phyloP scores from a whole-genome alignment of 2,113 vertebrate genomes.

The Pampusana beccarii region DNA sequence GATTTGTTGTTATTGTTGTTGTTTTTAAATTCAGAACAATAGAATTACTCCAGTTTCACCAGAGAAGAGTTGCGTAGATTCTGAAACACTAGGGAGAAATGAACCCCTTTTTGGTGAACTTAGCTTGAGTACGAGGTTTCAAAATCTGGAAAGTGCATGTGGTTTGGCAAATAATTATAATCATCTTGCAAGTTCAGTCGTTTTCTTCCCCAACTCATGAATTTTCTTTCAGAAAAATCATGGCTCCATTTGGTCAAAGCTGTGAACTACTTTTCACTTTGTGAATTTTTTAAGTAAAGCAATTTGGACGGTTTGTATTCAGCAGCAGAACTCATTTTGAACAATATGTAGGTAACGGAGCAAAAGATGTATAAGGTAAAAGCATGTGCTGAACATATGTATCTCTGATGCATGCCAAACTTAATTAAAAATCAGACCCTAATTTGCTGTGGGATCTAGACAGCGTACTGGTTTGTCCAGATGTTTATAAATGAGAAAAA shows the following conservation, averaged over 20 bases:
- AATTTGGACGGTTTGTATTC: neutral
- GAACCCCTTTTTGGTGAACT: neutral
- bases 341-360: conserved; percentile 38
- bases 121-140: neutral
- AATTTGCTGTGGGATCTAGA: conserved; percentile 53
- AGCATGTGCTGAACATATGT: conserved; percentile 71
- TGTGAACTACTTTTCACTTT: neutral
- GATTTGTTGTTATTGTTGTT: no score
- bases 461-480: neutral
- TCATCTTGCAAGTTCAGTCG: neutral
- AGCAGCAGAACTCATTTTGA: conserved; percentile 23
- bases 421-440: conserved; percentile 64
- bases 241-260: neutral
- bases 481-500: conserved; percentile 53
- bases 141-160: neutral
- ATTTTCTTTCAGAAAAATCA: neutral
- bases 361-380: conserved; percentile 56
- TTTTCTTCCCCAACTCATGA: neutral
- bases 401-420: conserved; percentile 47
- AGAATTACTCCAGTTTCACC: neutral
- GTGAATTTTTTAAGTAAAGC: neutral
- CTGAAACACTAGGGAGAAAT: neutral
- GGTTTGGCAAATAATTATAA: neutral
- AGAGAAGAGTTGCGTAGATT: neutral
- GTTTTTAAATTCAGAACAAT: neutral